A percentile compares a stretch with the other conserved stretches of the same genome.
Conservation (phyloP, 2,797 vertebrate genomes). For the Forpus xanthops region DNA sequence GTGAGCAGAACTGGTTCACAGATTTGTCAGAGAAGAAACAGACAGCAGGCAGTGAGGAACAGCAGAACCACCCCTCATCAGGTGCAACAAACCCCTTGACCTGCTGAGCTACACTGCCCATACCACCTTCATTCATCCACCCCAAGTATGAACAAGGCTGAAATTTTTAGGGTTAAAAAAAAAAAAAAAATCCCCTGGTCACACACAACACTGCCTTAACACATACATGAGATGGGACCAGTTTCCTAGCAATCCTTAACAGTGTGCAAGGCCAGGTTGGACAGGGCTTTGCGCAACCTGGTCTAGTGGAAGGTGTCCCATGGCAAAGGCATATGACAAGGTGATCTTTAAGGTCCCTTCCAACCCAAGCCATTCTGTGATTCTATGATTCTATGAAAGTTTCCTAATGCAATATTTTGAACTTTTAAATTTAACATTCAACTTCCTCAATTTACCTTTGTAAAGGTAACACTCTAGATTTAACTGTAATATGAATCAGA, state of each 20-base stretch:
- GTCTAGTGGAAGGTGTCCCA: neutral
- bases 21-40: neutral
- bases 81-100: neutral
- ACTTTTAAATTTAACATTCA: neutral
- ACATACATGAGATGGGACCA: neutral
- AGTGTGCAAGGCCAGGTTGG: neutral
- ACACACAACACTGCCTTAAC: neutral
- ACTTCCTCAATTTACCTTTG: neutral
- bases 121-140: neutral
- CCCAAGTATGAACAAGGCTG: neutral
- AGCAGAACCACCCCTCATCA: neutral
- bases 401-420: neutral
- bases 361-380: neutral
- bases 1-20: neutral
- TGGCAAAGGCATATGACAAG: neutral
- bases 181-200: no score
- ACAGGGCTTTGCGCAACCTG: neutral
- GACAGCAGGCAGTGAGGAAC: fast-evolving
- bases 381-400: neutral
- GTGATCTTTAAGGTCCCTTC: neutral
- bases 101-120: neutral
- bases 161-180: neutral
- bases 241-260: neutral
- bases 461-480: neutral
- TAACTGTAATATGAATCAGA: neutral